Base-by-base conservation (phyloP, 1,140 invertebrate genomes). In the Penaeus japonicus region DNA sequence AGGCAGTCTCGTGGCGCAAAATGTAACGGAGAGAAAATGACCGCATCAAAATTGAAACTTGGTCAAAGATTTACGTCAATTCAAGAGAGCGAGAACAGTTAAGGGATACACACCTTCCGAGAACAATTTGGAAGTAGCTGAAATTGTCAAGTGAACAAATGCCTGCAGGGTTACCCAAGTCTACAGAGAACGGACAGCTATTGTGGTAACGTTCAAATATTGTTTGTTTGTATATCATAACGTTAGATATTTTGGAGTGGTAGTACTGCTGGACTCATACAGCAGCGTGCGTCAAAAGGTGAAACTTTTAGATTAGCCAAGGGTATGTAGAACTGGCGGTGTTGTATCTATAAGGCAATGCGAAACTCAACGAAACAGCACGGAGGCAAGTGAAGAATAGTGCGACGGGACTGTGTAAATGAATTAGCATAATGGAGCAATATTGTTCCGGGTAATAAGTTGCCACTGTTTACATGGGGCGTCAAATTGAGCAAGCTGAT, bases 401-500 rank as follows among this genome's bases (percentile, higher is more conserved):
- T 62, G 80, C 80, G 86, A 83, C 79, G 77, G 86, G 65, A 81
- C 81, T 83, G 86, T 88, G 86, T 88, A 88, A 88, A 88, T 88
- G 86, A 88, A 88, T 88, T 88, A 88, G 86, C 86, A 88, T 88
- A 88, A 88, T 88, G 86, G 86, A 83, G 86, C 86, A 88, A 88
- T 88, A 88, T 88, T 88, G 86, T 88, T 59, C 86, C 65, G 80
- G 86, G 86, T 88, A 88, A 88, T 88, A 88, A 88, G 86, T 88
- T 88, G 86, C 86, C 70, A 54, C 86, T 88, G 86, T 88, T 88
- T 88, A 88, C 86, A 88, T 53, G 86, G 62, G 39, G 59, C 86
- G 86, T 88, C 86, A 84, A 88, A 88, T 88, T 88, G 86, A 88
- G 86, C 86, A 83, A 83, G 70, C 86, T 88, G 86, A 88, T 88